Base-by-base conservation (phyloP, 2,888 invertebrate genomes). In the Cheilosia vulpina region DNA sequence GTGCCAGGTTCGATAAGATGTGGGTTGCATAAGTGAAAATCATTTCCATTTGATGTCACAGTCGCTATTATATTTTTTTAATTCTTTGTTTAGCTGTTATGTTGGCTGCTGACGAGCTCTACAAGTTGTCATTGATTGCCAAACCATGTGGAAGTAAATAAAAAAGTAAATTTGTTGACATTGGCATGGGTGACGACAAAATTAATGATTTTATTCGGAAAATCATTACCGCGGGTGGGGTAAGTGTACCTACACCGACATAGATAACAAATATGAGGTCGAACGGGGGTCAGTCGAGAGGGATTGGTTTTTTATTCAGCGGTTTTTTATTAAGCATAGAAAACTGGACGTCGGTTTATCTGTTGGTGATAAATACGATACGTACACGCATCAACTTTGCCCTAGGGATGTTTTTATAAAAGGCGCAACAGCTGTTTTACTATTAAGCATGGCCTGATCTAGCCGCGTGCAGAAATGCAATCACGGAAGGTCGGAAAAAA, bases 11-110 rank as follows among this genome's bases (percentile, higher is more conserved):
- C 62, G 62, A 58, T 57, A 52, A 21, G 65, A 68, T 80, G 84
- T 80, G 80, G 71, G 80, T 60, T 79, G 69, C 55, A 34, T 72
- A 72, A 85, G 85, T 81, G 81, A 76, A 81, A 85, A 85, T 85
- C 81, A 77, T 77, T 85, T 85, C 81, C 69, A 84, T 75, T 75
- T 71, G 69, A 84, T 65, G 78, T 71, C 80, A 69, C 38, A 53
- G 60, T 47, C 80, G 80, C 80, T 85, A 81, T 81, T 81, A 72
- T 71, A 45, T 1, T 38, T 24, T 53, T 24, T 65, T 71, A 76
- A 50, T 6, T 75, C 81, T 76, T 80, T 85, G 85, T 76, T 85
- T 76, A 58, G 71, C 45, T 15, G 58, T 76, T 80, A 27, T 31
- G 50, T 58, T 50, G 38, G 38, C 15, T 34, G 31, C 24, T 38